Evolutionary conservation across 2,797 vertebrate species (phyloP).

Genomic region (Pangasius macronema): DNA sequence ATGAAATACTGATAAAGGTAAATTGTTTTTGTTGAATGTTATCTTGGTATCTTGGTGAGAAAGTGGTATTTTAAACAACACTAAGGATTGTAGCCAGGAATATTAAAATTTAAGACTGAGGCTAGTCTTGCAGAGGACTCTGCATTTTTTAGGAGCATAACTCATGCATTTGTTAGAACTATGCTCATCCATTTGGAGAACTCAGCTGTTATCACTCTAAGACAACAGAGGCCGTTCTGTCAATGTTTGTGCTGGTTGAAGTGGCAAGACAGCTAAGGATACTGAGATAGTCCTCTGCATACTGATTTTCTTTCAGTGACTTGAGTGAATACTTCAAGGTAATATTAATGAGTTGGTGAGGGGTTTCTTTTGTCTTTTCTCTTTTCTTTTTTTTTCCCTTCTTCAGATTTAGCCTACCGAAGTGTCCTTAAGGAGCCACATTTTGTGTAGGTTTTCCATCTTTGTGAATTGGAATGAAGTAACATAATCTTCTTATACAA

Average conservation of each 20-base stretch:
- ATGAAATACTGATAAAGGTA: conserved; percentile 57
- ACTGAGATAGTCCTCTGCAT: conserved; percentile 27
- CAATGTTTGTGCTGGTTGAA: conserved; percentile 54
- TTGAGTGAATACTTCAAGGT: background rate
- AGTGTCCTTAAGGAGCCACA: background rate
- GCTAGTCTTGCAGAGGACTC: conserved; percentile 8
- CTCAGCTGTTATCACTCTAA: conserved; percentile 36
- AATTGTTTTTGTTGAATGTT: conserved; percentile 56
- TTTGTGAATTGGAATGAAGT: background rate
- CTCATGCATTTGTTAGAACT: conserved; percentile 18
- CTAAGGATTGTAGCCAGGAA: conserved; percentile 48
- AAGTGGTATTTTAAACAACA: conserved; percentile 56
- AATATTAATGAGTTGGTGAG: conserved; percentile 30
- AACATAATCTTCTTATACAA: background rate
- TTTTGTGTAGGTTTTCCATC: background rate
- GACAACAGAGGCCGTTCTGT: conserved; percentile 40
- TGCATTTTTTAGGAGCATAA: conserved; percentile 6
- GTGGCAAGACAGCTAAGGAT: conserved; percentile 30
- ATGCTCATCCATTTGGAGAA: conserved; percentile 34
- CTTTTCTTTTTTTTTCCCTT: background rate
- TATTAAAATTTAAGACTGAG: conserved; percentile 10
- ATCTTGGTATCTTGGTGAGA: conserved; percentile 59
- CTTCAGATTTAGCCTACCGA: background rate
- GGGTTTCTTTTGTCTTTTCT: background rate
- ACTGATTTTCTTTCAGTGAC: conserved; percentile 16